phyloP scores from a whole-genome alignment of 2,113 vertebrate species.

The Rafetus swinhoei region DNA sequence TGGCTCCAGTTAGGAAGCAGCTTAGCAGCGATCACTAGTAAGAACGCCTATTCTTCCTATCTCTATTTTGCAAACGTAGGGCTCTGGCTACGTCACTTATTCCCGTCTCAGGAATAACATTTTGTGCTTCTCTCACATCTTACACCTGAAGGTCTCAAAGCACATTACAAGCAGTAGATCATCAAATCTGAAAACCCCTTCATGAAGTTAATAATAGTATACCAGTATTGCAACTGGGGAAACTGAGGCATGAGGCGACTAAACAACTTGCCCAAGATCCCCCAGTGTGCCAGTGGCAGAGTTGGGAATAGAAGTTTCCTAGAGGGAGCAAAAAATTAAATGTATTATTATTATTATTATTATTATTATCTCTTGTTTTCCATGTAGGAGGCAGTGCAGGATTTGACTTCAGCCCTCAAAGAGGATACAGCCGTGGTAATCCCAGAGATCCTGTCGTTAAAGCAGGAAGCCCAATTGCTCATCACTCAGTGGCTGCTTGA shows the following conservation, averaged over 20 bases:
- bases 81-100: background rate
- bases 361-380: background rate
- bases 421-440: slow-evolving; percentile 76
- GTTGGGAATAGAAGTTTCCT: background rate
- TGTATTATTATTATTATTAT: background rate
- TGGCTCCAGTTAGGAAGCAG: background rate
- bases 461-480: slow-evolving; percentile 78
- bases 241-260: background rate
- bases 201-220: background rate
- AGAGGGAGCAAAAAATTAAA: background rate
- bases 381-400: slow-evolving; percentile 86
- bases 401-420: slow-evolving; percentile 83
- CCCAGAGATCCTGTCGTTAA: slow-evolving; percentile 86
- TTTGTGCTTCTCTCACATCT: background rate
- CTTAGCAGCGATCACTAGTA: background rate
- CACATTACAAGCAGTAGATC: background rate
- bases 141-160: background rate
- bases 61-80: background rate
- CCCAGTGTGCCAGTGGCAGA: background rate
- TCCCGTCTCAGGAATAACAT: background rate
- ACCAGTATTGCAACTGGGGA: background rate
- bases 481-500: slow-evolving; percentile 87
- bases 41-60: background rate
- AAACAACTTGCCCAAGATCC: background rate
- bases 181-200: background rate